phyloP scores from a whole-genome alignment of 2,888 invertebrate genomes.

The Copidosoma aretas region DNA sequence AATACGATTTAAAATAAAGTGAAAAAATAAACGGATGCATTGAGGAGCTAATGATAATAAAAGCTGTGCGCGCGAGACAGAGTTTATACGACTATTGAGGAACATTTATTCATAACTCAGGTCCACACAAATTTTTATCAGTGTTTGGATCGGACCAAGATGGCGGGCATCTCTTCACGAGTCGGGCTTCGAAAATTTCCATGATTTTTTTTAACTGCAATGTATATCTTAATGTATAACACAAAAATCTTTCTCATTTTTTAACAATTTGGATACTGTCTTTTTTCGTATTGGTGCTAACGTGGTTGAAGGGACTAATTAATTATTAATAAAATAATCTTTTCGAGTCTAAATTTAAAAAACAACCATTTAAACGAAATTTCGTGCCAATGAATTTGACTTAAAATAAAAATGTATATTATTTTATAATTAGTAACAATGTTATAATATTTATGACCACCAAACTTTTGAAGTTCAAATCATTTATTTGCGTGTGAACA shows the following conservation, averaged over 20 bases:
- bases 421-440: neutral
- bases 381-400: neutral
- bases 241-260: neutral
- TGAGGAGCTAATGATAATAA: constrained; percentile 39
- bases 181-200: constrained; percentile 55
- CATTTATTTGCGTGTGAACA: constrained; percentile 20
- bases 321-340: neutral
- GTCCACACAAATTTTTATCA: constrained; percentile 49
- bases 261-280: neutral
- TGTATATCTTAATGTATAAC: constrained; percentile 13
- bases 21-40: constrained; percentile 33
- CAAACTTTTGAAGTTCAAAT: neutral
- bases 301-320: constrained; percentile 19
- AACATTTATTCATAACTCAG: constrained; percentile 41
- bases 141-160: constrained; percentile 60
- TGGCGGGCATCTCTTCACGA: constrained; percentile 57
- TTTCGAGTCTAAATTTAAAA: neutral
- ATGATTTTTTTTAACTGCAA: constrained; percentile 48
- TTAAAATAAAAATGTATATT: neutral
- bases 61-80: constrained; percentile 40
- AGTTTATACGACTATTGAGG: constrained; percentile 41
- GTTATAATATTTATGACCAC: neutral
- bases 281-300: constrained; percentile 4
- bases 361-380: constrained; percentile 25
- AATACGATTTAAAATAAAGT: constrained; percentile 42